A percentile compares a stretch with the other conserved stretches of the same genome.
Conservation (phyloP, 92 coral and sea anemone genomes). For the Heteractis magnifica region DNA sequence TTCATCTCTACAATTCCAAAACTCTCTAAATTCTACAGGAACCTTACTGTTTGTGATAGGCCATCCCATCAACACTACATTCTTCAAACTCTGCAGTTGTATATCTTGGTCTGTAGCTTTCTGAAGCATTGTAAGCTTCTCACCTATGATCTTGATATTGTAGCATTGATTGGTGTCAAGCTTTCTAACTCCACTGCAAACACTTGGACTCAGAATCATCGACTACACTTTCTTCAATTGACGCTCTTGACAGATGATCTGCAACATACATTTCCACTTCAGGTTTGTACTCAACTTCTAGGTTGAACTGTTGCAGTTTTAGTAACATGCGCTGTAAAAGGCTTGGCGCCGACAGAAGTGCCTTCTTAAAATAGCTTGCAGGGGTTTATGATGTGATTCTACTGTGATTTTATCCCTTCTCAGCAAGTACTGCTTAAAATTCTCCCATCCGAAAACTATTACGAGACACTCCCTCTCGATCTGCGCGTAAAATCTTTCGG, state of each 20-base stretch:
- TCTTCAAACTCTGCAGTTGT: slow-evolving; percentile 43
- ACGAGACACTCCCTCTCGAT: no score
- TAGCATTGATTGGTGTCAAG: slow-evolving; percentile 38
- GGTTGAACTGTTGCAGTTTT: slow-evolving; percentile 35
- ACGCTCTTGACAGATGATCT: slow-evolving; percentile 29
- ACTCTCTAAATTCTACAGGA: slow-evolving; percentile 45
- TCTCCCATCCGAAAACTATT: no score
- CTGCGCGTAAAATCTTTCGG: no score
- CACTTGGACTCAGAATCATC: slow-evolving; percentile 34
- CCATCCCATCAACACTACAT: slow-evolving; percentile 40
- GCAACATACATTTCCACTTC: slow-evolving; percentile 21
- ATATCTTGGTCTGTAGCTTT: slow-evolving; percentile 46
- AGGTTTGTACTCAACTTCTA: slow-evolving; percentile 27
- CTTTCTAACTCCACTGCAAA: slow-evolving; percentile 49
- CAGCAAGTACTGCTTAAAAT: no score
- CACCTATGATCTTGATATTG: slow-evolving; percentile 22
- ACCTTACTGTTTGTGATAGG: slow-evolving; percentile 51
- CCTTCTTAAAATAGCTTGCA: slow-evolving; percentile 27
- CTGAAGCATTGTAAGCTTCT: slow-evolving; percentile 47
- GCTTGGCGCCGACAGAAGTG: slow-evolving; percentile 36
- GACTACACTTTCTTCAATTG: not conserved
- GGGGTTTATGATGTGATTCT: slow-evolving; percentile 41
- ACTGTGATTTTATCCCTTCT: slow-evolving; percentile 19
- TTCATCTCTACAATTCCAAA: slow-evolving; percentile 51
- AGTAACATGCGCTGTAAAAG: slow-evolving; percentile 44